Conservation (phyloP, 1,140 invertebrate species). For the Diachasmimorpha longicaudata region DNA sequence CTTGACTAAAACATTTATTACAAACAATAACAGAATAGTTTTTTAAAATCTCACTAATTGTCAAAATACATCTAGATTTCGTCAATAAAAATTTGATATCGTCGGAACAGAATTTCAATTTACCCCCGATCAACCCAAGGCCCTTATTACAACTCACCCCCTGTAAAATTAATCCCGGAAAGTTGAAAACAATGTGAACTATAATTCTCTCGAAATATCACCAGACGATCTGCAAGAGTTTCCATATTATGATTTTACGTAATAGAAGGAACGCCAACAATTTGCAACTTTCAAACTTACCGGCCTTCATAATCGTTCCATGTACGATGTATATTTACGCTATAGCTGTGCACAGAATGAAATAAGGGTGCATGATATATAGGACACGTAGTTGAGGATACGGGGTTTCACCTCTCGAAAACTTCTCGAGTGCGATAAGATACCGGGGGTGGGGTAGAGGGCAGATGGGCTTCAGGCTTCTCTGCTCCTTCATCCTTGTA, state of each 20-base stretch:
- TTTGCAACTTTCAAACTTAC: neutral
- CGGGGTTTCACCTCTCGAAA: conserved; percentile 7
- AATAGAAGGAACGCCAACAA: neutral
- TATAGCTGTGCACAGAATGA: neutral
- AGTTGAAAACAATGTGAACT: neutral
- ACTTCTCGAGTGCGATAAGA: conserved; percentile 22
- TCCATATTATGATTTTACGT: neutral
- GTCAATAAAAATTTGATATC: no score
- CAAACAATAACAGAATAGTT: no score
- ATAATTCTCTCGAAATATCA: neutral
- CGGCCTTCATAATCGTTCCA: neutral
- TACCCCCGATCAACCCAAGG: no score
- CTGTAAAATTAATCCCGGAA: neutral
- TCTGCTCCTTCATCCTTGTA: neutral
- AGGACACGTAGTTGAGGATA: neutral
- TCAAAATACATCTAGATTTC: no score
- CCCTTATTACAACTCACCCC: no score
- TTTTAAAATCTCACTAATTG: no score
- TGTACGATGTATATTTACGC: conserved; percentile 1
- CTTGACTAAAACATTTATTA: no score
- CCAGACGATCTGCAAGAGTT: neutral
- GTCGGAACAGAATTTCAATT: no score
- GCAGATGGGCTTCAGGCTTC: conserved; percentile 7
- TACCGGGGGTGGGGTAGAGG: neutral
- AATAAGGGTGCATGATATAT: conserved; percentile 6